These are phyloP conservation scores for Eumerus sabulonum DNA, from an alignment of 2,888 invertebrate species.

Conservation along the genomic window DNA sequence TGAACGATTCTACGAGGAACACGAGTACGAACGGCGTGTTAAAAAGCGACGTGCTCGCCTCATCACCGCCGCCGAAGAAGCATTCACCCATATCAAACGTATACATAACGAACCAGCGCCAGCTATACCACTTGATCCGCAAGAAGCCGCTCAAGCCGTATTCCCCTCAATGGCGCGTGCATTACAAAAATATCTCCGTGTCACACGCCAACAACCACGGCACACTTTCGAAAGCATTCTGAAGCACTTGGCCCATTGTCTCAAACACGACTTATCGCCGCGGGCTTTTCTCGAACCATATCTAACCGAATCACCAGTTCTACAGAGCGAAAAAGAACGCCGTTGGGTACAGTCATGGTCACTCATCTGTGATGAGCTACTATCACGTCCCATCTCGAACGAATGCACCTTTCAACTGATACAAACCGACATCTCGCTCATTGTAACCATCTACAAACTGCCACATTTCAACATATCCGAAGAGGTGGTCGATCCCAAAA, in stretches of 20 bases:
- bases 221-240: slow-evolving; percentile 97
- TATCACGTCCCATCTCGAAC: slow-evolving; percentile 91
- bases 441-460: slow-evolving; percentile 90
- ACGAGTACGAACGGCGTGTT: slow-evolving; percentile 96
- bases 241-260: slow-evolving; percentile 92
- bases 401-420: slow-evolving; percentile 94
- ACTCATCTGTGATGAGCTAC: slow-evolving; percentile 93
- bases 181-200: slow-evolving; percentile 96
- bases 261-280: slow-evolving; percentile 96
- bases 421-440: slow-evolving; percentile 94
- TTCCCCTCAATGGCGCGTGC: slow-evolving; percentile 98
- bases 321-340: slow-evolving; percentile 90
- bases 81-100: slow-evolving; percentile 97
- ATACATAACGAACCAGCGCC: slow-evolving; percentile 86
- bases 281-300: slow-evolving; percentile 97
- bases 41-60: slow-evolving; percentile 93
- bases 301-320: slow-evolving; percentile 89
- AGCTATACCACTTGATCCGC: slow-evolving; percentile 93
- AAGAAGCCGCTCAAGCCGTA: slow-evolving; percentile 98
- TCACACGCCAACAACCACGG: slow-evolving; percentile 96
- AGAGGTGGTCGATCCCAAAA: slow-evolving; percentile 97
- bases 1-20: slow-evolving; percentile 98
- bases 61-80: slow-evolving; percentile 96
- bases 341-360: slow-evolving; percentile 96
- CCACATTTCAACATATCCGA: slow-evolving; percentile 97